Evolutionary conservation across 2,888 invertebrate species (phyloP).

Genomic region (Xiphydria camelus): DNA sequence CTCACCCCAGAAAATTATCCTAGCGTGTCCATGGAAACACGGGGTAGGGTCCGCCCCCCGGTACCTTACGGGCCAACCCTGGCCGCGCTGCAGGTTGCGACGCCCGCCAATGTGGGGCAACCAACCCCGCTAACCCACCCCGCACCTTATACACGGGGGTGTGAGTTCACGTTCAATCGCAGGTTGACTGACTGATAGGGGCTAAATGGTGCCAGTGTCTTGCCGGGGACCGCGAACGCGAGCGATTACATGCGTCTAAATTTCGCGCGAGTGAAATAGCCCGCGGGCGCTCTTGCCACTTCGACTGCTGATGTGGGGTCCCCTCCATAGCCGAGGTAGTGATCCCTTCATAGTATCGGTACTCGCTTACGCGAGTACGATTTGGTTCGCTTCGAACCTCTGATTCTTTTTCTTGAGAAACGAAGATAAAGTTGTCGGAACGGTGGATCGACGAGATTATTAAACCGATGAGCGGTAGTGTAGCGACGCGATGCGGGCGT

Average conservation of each 20-base stretch:
- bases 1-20: neutral
- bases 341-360: no score
- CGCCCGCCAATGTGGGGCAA: slow-evolving; percentile 42
- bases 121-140: slow-evolving; percentile 34
- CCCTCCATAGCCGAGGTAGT: no score
- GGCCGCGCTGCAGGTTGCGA: slow-evolving; percentile 34
- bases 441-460: no score
- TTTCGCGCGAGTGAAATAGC: no score
- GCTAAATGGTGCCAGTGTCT: slow-evolving; percentile 39
- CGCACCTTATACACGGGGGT: slow-evolving; percentile 18
- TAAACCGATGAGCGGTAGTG: no score
- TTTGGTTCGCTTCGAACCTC: no score
- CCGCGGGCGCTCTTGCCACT: no score
- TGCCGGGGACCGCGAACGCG: slow-evolving; percentile 25
- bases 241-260: slow-evolving; percentile 33
- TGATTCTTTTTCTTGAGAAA: no score
- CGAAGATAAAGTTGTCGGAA: no score
- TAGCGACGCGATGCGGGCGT: no score
- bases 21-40: slow-evolving; percentile 43
- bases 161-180: slow-evolving; percentile 31
- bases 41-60: slow-evolving; percentile 39
- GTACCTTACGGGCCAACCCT: slow-evolving; percentile 38
- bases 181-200: slow-evolving; percentile 42
- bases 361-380: no score
- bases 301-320: no score